These are phyloP conservation scores for Lasioglossum zephyrum DNA, from an alignment of 2,888 invertebrate genomes.

Conservation along the genomic window DNA sequence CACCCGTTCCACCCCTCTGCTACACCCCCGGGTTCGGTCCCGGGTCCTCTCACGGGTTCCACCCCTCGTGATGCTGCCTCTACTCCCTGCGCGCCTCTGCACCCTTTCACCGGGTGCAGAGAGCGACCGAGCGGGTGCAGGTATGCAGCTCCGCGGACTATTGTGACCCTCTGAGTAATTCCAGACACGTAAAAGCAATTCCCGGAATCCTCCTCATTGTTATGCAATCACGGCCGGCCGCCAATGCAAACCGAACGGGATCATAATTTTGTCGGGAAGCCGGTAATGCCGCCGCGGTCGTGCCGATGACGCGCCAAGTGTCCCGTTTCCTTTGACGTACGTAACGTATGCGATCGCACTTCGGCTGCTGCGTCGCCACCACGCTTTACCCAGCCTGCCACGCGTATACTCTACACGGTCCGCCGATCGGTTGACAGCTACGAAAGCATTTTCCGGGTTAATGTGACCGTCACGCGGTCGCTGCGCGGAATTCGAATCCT, in stretches of 20 bases:
- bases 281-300: slow-evolving; percentile 56
- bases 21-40: slow-evolving; percentile 13
- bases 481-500: neutral
- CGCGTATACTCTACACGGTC: neutral
- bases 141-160: slow-evolving; percentile 77
- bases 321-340: slow-evolving; percentile 61
- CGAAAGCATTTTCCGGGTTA: neutral
- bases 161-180: slow-evolving; percentile 80
- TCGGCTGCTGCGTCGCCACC: neutral
- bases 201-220: slow-evolving; percentile 83
- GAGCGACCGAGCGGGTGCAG: slow-evolving; percentile 52
- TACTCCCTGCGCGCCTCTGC: slow-evolving; percentile 20
- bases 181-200: slow-evolving; percentile 83
- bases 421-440: slow-evolving; percentile 14
- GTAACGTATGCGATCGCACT: slow-evolving; percentile 49
- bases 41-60: slow-evolving; percentile 17
- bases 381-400: neutral
- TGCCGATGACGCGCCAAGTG: slow-evolving; percentile 67
- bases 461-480: neutral
- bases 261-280: slow-evolving; percentile 78
- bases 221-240: slow-evolving; percentile 80
- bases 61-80: slow-evolving; percentile 15
- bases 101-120: slow-evolving; percentile 34
- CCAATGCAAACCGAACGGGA: slow-evolving; percentile 74
- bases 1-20: neutral